Evolutionary conservation across 2,888 invertebrate genomes (phyloP).

Genomic region (Eudemis profundana): DNA sequence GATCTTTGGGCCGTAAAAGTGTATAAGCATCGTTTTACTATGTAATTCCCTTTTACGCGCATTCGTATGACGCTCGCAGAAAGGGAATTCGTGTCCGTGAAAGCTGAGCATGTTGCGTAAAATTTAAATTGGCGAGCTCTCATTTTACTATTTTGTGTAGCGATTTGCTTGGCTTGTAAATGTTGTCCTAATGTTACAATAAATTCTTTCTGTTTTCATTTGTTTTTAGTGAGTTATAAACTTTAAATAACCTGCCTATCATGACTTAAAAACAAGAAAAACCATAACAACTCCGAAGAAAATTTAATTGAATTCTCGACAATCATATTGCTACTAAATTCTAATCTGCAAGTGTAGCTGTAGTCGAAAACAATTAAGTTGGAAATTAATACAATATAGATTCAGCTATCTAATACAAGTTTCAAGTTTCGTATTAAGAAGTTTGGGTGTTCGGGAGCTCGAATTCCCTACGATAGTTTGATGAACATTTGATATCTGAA

Average conservation of each 20-base stretch:
- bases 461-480: constrained; percentile 27
- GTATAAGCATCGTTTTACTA: constrained; percentile 72
- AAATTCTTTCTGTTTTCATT: too few relatives aligned
- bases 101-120: constrained; percentile 53
- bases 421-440: constrained; percentile 30
- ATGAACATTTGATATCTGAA: constrained; percentile 24
- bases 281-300: too few relatives aligned
- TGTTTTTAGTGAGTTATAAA: too few relatives aligned
- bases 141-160: constrained; percentile 47
- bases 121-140: constrained; percentile 65
- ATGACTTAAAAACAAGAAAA: too few relatives aligned
- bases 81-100: constrained; percentile 56
- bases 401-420: constrained; percentile 22
- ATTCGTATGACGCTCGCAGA: constrained; percentile 62
- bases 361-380: not conserved
- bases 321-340: not conserved
- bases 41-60: constrained; percentile 71
- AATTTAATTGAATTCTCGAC: not conserved
- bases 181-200: not conserved
- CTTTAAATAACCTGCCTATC: too few relatives aligned
- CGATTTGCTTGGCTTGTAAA: not conserved
- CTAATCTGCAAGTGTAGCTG: not conserved
- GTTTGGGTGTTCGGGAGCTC: constrained; percentile 13
- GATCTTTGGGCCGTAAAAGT: constrained; percentile 72
- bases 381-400: constrained; percentile 4